A percentile compares a stretch with the other conserved stretches of the same genome.
These are phyloP conservation scores for Dreissena rostriformis DNA, from an alignment of 1,140 invertebrate genomes.

Conservation along the genomic window DNA sequence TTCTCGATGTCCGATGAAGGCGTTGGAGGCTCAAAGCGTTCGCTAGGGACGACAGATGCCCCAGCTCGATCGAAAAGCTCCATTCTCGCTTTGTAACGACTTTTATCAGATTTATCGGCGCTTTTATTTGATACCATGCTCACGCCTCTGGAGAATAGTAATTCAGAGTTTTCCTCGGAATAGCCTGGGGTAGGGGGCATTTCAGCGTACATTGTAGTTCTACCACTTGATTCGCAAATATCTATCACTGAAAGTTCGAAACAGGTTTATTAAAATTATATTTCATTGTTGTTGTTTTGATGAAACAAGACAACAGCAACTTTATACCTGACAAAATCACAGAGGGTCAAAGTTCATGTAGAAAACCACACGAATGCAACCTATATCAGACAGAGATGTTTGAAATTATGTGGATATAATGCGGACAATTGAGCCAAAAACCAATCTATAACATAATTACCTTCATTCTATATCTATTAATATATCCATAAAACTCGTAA, in stretches of 20 bases:
- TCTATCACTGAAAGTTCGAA: slow-evolving; percentile 45
- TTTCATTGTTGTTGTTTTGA: neutral
- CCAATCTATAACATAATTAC: too few relatives aligned
- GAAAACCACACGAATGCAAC: neutral
- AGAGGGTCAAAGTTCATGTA: neutral
- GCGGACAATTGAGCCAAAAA: too few relatives aligned
- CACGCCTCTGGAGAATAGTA: slow-evolving; percentile 25
- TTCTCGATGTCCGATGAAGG: slow-evolving; percentile 15
- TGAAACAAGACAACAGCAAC: neutral
- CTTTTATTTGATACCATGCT: slow-evolving; percentile 30
- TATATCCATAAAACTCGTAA: too few relatives aligned
- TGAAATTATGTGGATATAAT: too few relatives aligned
- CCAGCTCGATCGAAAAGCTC: slow-evolving; percentile 34
- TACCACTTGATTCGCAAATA: slow-evolving; percentile 30
- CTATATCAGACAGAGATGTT: too few relatives aligned
- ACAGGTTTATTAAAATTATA: neutral
- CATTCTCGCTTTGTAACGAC: slow-evolving; percentile 43
- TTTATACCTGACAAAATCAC: neutral
- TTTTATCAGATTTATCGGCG: slow-evolving; percentile 27
- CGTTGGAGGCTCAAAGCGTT: slow-evolving; percentile 7
- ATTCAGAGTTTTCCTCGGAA: slow-evolving; percentile 12
- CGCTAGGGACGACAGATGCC: slow-evolving; percentile 21
- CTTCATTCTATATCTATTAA: too few relatives aligned
- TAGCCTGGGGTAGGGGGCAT: slow-evolving; percentile 28
- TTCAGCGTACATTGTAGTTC: slow-evolving; percentile 37